Evolutionary conservation across 2,797 vertebrate species (phyloP), one percentile per base, ranked within the genome.

Genomic region (Tangara arthus): DNA sequence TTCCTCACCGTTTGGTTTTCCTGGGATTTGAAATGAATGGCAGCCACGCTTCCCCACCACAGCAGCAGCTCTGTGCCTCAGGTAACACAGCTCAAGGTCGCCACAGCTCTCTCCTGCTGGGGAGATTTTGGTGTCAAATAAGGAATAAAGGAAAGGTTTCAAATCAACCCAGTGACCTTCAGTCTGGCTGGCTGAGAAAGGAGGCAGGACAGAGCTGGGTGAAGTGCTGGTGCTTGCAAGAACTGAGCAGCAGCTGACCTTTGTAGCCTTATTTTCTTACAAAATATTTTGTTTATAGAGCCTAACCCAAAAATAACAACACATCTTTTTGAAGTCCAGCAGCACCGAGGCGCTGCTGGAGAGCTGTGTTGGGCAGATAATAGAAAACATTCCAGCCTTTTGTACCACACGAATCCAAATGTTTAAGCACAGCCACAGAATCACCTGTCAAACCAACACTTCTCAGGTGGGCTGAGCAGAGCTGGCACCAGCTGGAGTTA

Each of bases 331-430:
- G 23, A 27, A 57, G 80, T 5, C 20, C 42, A 5, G 61, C 2
- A 50, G 66, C 63, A 27, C 21, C 0, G 0, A 6, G 0, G 0
- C 32, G 0, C 73, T 72, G 32, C 53, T 4, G 2, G 66, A 64
- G 81, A 66, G 37, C 69, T 12, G 39, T 2, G 13, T 0, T 30
- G 65, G 69, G 12, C n/a, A 26, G 44, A 15, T 4, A n/a, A 57
- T 0, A 63, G 77, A 18, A 37, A 60, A 52, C 32, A 7, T 15
- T 26, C 2, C 3, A 41, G 65, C 9, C 7, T 39, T 42, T 68
- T 84, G 7, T 56, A 7, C 8, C 34, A 0, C 0, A 22, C 5
- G 53, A 64, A 71, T 39, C 56, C 32, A 55, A 77, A 60, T 4
- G 56, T 39, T 73, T 6, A 4, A 55, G 75, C 53, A 41, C 49